Evolutionary conservation across 2,888 invertebrate genomes (phyloP).

Genomic region (Mesorhabditis sp.): DNA sequence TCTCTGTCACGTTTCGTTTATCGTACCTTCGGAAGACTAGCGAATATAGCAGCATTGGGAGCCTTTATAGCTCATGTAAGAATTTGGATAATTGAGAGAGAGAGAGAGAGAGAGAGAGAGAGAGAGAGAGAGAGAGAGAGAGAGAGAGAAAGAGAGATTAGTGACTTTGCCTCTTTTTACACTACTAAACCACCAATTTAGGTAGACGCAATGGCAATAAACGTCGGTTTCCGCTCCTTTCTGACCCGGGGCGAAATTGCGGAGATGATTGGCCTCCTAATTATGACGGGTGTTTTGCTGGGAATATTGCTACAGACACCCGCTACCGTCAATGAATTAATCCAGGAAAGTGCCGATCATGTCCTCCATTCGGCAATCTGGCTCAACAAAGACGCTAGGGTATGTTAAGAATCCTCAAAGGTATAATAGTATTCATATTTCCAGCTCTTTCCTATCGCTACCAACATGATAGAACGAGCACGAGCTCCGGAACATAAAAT

Average conservation of each 20-base stretch:
- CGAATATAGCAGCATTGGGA: background rate
- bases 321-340: background rate
- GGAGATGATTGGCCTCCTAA: background rate
- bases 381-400: too few relatives aligned
- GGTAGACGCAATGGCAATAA: background rate
- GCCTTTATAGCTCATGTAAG: background rate
- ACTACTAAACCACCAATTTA: background rate
- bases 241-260: background rate
- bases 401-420: background rate
- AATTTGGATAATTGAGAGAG: background rate
- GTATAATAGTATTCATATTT: background rate
- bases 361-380: too few relatives aligned
- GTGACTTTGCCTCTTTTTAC: too few relatives aligned
- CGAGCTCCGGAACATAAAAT: background rate
- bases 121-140: too few relatives aligned
- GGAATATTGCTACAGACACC: background rate
- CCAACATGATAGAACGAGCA: background rate
- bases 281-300: background rate
- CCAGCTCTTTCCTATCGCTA: background rate
- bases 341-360: background rate
- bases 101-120: too few relatives aligned
- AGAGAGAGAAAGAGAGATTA: too few relatives aligned
- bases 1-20: background rate
- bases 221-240: background rate
- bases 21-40: background rate